Base-by-base conservation (phyloP, 2,113 vertebrate species). In the Telmatochromis sp. region DNA sequence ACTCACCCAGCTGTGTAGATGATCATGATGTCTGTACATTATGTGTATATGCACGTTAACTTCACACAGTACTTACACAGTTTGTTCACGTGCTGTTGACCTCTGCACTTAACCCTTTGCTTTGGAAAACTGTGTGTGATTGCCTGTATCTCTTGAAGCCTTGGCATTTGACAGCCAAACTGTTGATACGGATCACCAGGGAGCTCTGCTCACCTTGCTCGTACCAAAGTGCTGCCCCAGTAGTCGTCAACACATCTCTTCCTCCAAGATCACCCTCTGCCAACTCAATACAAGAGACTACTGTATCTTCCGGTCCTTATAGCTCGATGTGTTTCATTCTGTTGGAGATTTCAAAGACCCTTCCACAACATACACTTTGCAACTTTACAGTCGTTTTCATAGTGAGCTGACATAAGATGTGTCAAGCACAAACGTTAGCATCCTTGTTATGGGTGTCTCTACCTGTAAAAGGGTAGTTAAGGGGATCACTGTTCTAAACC, bases 221-320 rank as follows among this genome's bases (percentile, higher is more conserved):
- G 89, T 96, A 96, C 96, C 96, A 97, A 97, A 97, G 96, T 95
- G 93, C 94, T 95, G 94, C 95, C 94, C 95, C 82, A 80, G 87
- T 92, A 91, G 92, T 92, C 86, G 91, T 95, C 90, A 88, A 92
- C 92, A 86, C 87, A 85, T 49, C 91, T 65, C 85, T 93, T 93
- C 86, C 87, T 93, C 89, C 17, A 60, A 89, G 89, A 95, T 91
- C 94, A 87, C 85, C 90, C 89, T 93, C 95, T 89, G 93, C 91
- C 94, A 89, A 84, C 85, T 90, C 86, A 35, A 93, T 86, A 85
- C 89, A 45, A 92, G 86, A 93, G 87, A 79, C 87, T 60, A 78
- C 78, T 57, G 73, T 75, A 87, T 89, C 92, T 90, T 86, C 89
- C 53, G 12, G 86, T 90, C 84, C 88, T 88, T 81, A 51, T 31